Percentiles rank a stretch among this genome's conserved stretches.
Conservation (phyloP, 1,140 invertebrate species). For the Leptinotarsa defecta region DNA sequence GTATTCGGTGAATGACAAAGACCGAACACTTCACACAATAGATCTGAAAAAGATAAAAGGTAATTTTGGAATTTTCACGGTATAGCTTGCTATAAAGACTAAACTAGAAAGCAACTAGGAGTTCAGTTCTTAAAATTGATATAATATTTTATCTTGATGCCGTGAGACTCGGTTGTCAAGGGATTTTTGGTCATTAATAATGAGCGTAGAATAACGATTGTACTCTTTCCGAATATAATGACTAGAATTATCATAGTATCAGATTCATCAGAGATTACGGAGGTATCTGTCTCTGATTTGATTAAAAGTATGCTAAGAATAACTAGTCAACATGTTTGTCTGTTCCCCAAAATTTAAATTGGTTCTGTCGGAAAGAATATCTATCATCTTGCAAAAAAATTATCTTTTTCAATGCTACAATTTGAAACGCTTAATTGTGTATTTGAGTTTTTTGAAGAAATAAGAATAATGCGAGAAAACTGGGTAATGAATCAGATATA, state of each 20-base stretch:
- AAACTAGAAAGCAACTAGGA: slow-evolving; percentile 4
- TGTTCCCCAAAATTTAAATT: too few relatives aligned
- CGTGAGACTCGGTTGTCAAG: background rate
- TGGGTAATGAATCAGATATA: too few relatives aligned
- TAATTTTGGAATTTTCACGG: slow-evolving; percentile 30
- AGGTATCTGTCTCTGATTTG: too few relatives aligned
- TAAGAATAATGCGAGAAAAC: too few relatives aligned
- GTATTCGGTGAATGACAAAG: slow-evolving; percentile 7
- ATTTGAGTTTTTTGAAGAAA: too few relatives aligned
- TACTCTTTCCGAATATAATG: background rate
- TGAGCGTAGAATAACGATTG: background rate
- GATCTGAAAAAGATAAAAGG: slow-evolving; percentile 26
- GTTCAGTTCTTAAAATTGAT: slow-evolving; percentile 14
- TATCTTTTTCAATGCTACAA: too few relatives aligned
- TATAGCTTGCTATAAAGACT: slow-evolving; percentile 23
- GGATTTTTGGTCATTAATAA: slow-evolving; percentile 1
- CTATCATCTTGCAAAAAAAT: too few relatives aligned
- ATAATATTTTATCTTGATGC: slow-evolving; percentile 12
- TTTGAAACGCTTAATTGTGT: too few relatives aligned
- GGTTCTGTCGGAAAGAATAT: too few relatives aligned
- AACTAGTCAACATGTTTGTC: too few relatives aligned
- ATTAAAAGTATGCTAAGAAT: too few relatives aligned
- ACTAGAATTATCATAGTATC: background rate
- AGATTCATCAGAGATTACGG: background rate
- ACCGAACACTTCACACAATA: slow-evolving; percentile 20